Evolutionary conservation across 2,888 invertebrate genomes (phyloP), one percentile per base, ranked within the genome.

Genomic region (Hypomecis punctinalis): DNA sequence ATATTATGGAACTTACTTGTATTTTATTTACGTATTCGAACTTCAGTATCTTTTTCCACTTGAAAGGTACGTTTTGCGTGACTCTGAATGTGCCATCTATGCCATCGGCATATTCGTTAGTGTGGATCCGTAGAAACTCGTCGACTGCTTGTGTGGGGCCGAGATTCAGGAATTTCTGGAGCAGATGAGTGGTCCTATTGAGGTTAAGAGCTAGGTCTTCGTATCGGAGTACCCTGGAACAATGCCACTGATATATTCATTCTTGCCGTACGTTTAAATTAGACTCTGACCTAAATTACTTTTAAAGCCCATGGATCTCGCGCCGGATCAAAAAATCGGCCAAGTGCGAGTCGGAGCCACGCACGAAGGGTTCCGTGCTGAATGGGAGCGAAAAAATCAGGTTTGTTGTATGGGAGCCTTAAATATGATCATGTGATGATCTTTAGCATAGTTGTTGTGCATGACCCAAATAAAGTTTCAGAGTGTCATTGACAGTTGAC

Each of bases 11-110:
- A 60, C 73, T 66, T 67, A 93, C 93, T 87, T 96, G 95, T 79
- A 96, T 95, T 64, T 91, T 86, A 47, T 94, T 94, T 56, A 97
- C 96, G 86, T 96, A 96, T 46, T 94, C 93, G 74, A 94, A 95
- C 71, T 95, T 94, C 66, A 97, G 91, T 81, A 96, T 96, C 68
- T 93, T 94, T 76, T 95, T 95, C 98, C 98, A 98, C 85, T 96
- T 96, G 85, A 97, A 97, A 69, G 98, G 97, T 68, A 97, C 96
- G 62, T 95, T 95, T 79, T 96, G 96, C n/a, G 97, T 89, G 82
- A 97, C 96, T 62, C 97, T 94, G 88, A 96, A 97, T 40, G 97
- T 98, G 79, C 97, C 97, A 71, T 96, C 97, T 39, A 97, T 96
- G 11, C 97, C 97, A 1, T 96, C 97, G 23, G 95, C 94, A 79